phyloP scores from a whole-genome alignment of 2,797 vertebrate species.

The Threskiornis aethiopicus region DNA sequence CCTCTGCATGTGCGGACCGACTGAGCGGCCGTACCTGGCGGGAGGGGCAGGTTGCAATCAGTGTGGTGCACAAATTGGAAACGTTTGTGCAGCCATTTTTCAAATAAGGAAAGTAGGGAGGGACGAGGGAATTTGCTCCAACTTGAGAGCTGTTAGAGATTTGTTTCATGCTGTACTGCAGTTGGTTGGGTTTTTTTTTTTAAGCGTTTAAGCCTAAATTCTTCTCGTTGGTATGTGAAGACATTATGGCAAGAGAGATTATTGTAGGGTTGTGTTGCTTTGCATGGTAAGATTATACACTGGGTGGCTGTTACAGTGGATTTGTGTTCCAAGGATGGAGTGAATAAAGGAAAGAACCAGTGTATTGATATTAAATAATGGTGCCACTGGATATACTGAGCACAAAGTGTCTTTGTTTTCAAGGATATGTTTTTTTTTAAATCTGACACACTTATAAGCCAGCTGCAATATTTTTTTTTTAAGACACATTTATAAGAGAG shows the following conservation, averaged over 20 bases:
- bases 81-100: conserved; percentile 4
- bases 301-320: conserved; percentile 18
- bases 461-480: not conserved
- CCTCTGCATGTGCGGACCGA: not conserved
- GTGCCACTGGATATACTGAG: conserved; percentile 20
- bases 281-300: conserved; percentile 19
- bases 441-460: not conserved
- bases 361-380: conserved; percentile 54
- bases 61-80: not conserved
- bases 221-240: not conserved
- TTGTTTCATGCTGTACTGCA: not conserved
- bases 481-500: not conserved
- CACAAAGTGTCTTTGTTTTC: conserved; percentile 47
- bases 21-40: not conserved
- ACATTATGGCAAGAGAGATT: conserved; percentile 17
- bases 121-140: not conserved
- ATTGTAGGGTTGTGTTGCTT: not conserved
- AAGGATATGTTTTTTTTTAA: not conserved
- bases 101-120: not conserved
- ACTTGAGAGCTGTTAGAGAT: not conserved
- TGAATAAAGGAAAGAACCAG: conserved; percentile 31
- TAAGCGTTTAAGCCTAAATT: conserved; percentile 5
- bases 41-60: not conserved
- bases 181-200: not conserved
- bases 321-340: conserved; percentile 35